phyloP scores from a whole-genome alignment of 2,888 invertebrate species.

The Eustalomyia histrio region DNA sequence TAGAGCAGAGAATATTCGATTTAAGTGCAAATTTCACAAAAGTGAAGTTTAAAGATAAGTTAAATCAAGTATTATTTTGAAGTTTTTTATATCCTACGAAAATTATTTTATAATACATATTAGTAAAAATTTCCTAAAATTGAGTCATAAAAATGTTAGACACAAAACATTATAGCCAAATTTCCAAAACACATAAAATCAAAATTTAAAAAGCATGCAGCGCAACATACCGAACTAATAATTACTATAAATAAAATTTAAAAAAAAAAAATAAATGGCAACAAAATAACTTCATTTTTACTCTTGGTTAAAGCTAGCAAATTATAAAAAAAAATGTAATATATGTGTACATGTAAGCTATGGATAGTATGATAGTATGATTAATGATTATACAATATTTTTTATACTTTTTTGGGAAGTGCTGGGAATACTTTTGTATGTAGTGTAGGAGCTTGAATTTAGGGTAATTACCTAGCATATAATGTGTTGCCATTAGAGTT shows the following conservation, averaged over 20 bases:
- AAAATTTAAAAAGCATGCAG: conserved; percentile 40
- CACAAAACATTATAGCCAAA: conserved; percentile 1
- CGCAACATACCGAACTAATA: conserved; percentile 45
- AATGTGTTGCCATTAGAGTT: conserved; percentile 91
- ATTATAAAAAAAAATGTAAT: neutral
- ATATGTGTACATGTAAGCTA: neutral
- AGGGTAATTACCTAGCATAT: conserved; percentile 87
- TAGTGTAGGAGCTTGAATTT: conserved; percentile 11
- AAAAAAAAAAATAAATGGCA: neutral
- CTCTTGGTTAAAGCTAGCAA: neutral
- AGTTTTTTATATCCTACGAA: too few species aligned
- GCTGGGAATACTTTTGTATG: conserved; percentile 3
- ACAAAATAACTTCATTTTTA: neutral
- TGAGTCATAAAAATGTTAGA: neutral
- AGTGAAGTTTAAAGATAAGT: too few species aligned
- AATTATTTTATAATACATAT: too few species aligned
- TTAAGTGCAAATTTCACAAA: too few species aligned
- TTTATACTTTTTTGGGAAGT: neutral
- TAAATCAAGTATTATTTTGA: too few species aligned
- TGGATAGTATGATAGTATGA: neutral
- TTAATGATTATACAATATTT: neutral
- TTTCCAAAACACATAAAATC: conserved; percentile 12
- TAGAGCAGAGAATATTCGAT: too few species aligned
- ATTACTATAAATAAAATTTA: neutral
- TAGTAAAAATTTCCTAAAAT: neutral